Base-by-base conservation (phyloP, 2,113 vertebrate genomes). In the Cebidichthys violaceus region DNA sequence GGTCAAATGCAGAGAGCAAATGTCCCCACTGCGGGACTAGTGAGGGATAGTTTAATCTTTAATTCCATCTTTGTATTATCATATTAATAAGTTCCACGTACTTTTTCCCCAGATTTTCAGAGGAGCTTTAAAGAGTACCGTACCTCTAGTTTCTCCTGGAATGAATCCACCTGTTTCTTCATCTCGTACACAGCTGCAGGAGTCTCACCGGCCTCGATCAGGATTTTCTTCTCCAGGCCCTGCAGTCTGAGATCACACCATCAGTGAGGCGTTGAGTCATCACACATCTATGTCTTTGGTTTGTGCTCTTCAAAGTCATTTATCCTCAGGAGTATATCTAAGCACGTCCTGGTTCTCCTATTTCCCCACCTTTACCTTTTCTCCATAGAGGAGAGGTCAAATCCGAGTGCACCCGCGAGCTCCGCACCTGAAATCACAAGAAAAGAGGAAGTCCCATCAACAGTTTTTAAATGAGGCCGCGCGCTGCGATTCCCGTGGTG, bases 81-180 rank as follows among this genome's bases (percentile, higher is more conserved):
- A 41, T 43, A 27, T 13, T 10, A 33, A 69, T n/a, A 52, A 6
- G 13, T 50, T 29, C 66, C 45, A 10, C 14, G 13, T 69, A n/a
- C 13, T 55, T 20, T 37, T 1, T 4, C 3, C 29, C 45, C 24
- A 18, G 0, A 33, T 61, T 24, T 68, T 1, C 65, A 6, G 4
- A 18, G 24, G 18, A 66, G 11, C 27, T 77, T 15, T 66, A 39
- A n/a, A 74, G 18, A 22, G 35, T 22, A 4, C 29, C 2, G 3
- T 64, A 96, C 95, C 94, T 96, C 95, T 1, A 96, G 93, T 87
- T 96, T 96, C 81, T 96, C 92, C 77, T 92, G 84, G 84, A 96
- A 96, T 3, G 90, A 93, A 86, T 95, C 95, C 77, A 96, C 95
- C 71, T 95, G 94, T 79, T 92, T 94, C 89, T 95, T 95, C 93